Base-by-base conservation (phyloP, 2,797 vertebrate species). In the Malacoctenus gilli region DNA sequence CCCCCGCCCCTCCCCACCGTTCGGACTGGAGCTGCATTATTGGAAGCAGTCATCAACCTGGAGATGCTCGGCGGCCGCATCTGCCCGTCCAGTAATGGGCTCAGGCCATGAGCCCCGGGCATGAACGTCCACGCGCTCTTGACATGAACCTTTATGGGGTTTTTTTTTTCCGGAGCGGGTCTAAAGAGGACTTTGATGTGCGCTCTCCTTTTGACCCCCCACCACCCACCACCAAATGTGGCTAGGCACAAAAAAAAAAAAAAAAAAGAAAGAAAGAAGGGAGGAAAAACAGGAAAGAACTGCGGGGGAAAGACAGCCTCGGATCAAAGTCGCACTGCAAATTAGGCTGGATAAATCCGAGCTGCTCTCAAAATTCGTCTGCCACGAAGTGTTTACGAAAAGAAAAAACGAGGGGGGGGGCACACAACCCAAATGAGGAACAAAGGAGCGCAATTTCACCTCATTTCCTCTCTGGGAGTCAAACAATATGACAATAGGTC, bases 391-490 rank as follows among this genome's bases (percentile, higher is more conserved):
- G 12, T 19, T 68, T 42, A 40, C 22, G 68, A 66, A 68, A 5
- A 20, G 57, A 13, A 28, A 37, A 43, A 57, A 61, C 28, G n/a
- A n/a, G n/a, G n/a, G n/a, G n/a, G n/a, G n/a, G n/a, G n/a, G n/a
- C n/a, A n/a, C n/a, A n/a, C n/a, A n/a, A n/a, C n/a, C n/a, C 37
- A 57, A 55, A 62, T 37, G 41, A 51, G 35, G 31, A 64, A 56
- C 36, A 71, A 60, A 62, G 44, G 35, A 22, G 16, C 11, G 39
- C 41, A 68, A 72, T 68, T 78, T 65, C 54, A 58, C 9, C 23
- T 60, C 22, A 44, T 58, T 66, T 47, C 15, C 43, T 67, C 58
- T 39, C 38, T 56, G 38, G 38, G 35, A 56, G 21, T 39, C 61
- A 42, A 62, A 77, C 59, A 67, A 68, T 36, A 65, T 39, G 43